Evolutionary conservation across 2,797 vertebrate genomes (phyloP).

Genomic region (Periparus ater): DNA sequence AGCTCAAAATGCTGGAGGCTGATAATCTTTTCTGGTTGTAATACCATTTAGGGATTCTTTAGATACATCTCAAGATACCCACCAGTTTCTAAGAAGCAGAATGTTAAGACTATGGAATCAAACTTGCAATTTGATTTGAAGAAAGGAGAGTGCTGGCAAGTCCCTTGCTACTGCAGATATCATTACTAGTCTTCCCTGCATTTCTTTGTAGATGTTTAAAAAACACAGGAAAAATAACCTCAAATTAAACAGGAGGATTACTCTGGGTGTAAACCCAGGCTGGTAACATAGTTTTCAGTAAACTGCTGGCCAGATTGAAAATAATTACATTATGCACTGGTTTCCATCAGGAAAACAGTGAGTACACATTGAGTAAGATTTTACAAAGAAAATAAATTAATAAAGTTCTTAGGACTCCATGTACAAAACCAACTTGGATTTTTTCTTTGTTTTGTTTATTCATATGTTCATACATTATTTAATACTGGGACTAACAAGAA

Average conservation of each 20-base stretch:
- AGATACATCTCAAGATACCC: not conserved
- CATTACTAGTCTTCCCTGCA: not conserved
- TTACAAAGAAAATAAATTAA: not conserved
- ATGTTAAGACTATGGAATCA: not conserved
- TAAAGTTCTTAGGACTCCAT: not conserved
- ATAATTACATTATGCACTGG: not conserved
- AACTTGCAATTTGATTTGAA: not conserved
- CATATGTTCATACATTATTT: not conserved
- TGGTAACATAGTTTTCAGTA: not conserved
- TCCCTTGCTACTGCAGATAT: not conserved
- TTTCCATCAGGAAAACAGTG: not conserved
- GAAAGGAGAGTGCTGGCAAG: not conserved
- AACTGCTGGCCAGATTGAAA: not conserved
- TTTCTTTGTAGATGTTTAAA: not conserved
- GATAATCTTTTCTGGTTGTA: not conserved
- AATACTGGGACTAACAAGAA: not conserved
- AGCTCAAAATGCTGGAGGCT: not conserved
- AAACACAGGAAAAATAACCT: not conserved
- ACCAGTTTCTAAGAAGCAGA: not conserved
- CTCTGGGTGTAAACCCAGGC: not conserved
- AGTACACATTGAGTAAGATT: not conserved
- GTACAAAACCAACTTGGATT: not conserved
- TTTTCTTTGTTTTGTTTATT: not conserved
- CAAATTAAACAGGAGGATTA: not conserved
- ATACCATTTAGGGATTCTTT: not conserved